Conservation (phyloP, 2,888 invertebrate species). For the Malthinus seriepunctatus region DNA sequence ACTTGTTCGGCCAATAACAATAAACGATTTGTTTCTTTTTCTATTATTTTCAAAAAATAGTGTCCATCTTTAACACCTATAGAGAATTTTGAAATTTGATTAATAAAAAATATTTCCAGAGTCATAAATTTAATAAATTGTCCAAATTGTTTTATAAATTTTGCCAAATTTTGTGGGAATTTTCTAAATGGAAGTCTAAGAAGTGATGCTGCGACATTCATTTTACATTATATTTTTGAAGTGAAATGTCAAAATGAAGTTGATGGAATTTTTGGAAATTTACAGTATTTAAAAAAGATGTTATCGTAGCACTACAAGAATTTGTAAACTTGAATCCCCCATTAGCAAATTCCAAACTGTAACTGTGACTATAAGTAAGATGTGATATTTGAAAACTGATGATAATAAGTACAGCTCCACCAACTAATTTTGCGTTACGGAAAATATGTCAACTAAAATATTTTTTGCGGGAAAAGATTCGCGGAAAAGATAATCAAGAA, state of each 20-base stretch:
- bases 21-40: conserved; percentile 72
- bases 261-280: too few relatives aligned
- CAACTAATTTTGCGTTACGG: too few relatives aligned
- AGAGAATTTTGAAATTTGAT: conserved; percentile 28
- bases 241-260: conserved; percentile 1
- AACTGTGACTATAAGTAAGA: too few relatives aligned
- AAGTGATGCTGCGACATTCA: background rate
- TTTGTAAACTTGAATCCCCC: too few relatives aligned
- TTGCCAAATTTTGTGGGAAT: background rate
- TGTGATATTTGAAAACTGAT: too few relatives aligned
- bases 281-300: too few relatives aligned
- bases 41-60: conserved; percentile 76
- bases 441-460: too few relatives aligned
- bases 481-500: too few relatives aligned
- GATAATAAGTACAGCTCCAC: too few relatives aligned
- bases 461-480: too few relatives aligned
- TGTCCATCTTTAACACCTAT: conserved; percentile 69
- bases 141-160: background rate
- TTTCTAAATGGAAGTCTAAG: background rate
- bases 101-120: conserved; percentile 5
- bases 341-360: too few relatives aligned
- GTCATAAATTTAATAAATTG: conserved; percentile 6
- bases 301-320: too few relatives aligned
- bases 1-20: conserved; percentile 68
- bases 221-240: background rate